Evolutionary conservation across 2,797 vertebrate genomes (phyloP), one percentile per base, ranked within the genome.

Genomic region (Saxicola maurus): DNA sequence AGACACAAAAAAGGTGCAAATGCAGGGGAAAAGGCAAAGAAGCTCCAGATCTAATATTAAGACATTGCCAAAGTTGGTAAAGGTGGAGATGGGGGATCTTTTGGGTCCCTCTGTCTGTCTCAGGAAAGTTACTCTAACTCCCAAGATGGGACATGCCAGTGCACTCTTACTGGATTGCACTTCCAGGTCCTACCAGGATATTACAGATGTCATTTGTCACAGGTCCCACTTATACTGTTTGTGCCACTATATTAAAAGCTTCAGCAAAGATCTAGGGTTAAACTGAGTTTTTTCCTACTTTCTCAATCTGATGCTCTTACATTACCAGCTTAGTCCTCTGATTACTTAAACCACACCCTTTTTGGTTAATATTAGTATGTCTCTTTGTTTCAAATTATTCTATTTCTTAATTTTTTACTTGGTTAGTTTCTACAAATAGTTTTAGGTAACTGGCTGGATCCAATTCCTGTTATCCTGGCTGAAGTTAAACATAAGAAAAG

Each of bases 91-190:
- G 55, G 55, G 12, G 23, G 33, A 71, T 59, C 19, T 49, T 66
- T 23, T 2, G 2, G 1, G 11, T 35, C 17, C 15, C 17, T 49
- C 21, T 33, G 7, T 30, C 48, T 72, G 51, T 43, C 43, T 71
- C 42, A 18, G 27, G 23, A 55, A 77, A 46, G 23, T 37, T 55
- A 19, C 15, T 1, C 0, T 40, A 45, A 57, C 11, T 66, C 25
- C 51, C 51, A 56, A 30, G 8, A 45, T 7, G 23, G 16, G 8
- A 33, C 2, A 1, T 18, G 46, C 68, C 33, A 75, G 20, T 7
- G 5, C 1, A 0, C 1, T 49, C 1, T 0, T 40, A 14, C 8
- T 56, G 61, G 48, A 37, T 28, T 72, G 55, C 27, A 11, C 11
- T 60, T 45, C 5, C 2, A 55, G 17, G 19, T 55, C 45, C 38